These are phyloP conservation scores for Upupa epops DNA, from an alignment of 2,113 vertebrate species.

Conservation along the genomic window DNA sequence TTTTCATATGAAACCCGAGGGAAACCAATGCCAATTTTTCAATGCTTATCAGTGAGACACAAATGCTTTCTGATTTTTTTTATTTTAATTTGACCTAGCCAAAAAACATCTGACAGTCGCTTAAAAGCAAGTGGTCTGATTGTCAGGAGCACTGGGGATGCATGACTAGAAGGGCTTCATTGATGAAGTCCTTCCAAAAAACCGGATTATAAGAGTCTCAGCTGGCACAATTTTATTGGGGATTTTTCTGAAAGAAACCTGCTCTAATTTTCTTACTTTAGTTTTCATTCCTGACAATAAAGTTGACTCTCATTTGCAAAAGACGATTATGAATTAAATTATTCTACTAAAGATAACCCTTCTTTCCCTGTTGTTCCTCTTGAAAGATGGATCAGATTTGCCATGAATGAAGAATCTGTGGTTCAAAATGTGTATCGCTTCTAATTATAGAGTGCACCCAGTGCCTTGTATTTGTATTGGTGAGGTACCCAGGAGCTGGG, in stretches of 20 bases:
- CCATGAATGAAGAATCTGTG: neutral
- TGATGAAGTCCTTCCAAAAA: neutral
- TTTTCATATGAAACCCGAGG: neutral
- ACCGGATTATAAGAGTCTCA: neutral
- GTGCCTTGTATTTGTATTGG: neutral
- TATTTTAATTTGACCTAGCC: neutral
- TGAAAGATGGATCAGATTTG: neutral
- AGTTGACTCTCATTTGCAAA: neutral
- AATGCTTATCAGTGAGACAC: neutral
- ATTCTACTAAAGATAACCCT: neutral
- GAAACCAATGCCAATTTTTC: neutral
- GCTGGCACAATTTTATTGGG: neutral
- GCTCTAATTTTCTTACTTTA: neutral
- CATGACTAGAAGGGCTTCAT: neutral
- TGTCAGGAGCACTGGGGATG: neutral
- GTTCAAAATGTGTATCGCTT: slow-evolving; percentile 60
- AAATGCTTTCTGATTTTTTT: neutral
- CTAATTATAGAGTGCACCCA: slow-evolving; percentile 32
- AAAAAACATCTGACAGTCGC: neutral
- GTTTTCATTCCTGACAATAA: neutral
- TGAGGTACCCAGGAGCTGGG: neutral
- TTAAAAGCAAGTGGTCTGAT: neutral
- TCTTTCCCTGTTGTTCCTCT: neutral
- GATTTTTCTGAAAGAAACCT: neutral
- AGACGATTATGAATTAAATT: neutral